A percentile compares a stretch with the other conserved stretches of the same genome.
These are phyloP conservation scores for Scartelaos histophorus DNA, from an alignment of 2,113 vertebrate genomes.

Conservation along the genomic window DNA sequence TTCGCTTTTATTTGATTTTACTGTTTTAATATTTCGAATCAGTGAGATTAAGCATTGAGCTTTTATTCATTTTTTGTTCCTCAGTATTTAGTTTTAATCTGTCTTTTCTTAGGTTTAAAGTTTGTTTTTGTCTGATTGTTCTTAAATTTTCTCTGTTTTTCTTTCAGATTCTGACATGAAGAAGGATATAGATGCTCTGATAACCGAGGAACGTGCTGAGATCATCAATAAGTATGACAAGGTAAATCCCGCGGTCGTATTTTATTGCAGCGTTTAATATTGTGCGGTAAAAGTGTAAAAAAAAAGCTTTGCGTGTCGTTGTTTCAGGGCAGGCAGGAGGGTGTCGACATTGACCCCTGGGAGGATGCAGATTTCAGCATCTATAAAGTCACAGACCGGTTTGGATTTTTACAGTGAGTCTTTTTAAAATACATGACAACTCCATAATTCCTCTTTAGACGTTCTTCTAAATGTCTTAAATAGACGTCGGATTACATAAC, in stretches of 20 bases:
- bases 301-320: not conserved
- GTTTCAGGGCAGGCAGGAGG: conserved; percentile 82
- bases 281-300: not conserved
- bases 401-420: conserved; percentile 89
- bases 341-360: conserved; percentile 83
- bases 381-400: conserved; percentile 87
- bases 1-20: too few relatives aligned
- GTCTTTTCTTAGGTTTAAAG: too few relatives aligned
- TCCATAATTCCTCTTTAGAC: not conserved
- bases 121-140: too few relatives aligned
- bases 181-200: conserved; percentile 88
- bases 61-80: too few relatives aligned
- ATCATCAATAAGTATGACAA: conserved; percentile 90
- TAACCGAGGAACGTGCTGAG: conserved; percentile 87
- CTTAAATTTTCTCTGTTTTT: not conserved
- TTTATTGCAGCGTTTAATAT: not conserved
- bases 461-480: not conserved
- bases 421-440: not conserved
- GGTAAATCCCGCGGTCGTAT: conserved; percentile 60
- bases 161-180: conserved; percentile 90
- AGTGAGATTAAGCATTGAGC: too few relatives aligned
- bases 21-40: too few relatives aligned
- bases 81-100: too few relatives aligned
- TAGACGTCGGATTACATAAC: not conserved
- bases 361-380: conserved; percentile 86